Percentiles rank a stretch among this genome's conserved stretches.
Conservation (phyloP, 2,888 invertebrate species). For the Rhabditophanes sp. region DNA sequence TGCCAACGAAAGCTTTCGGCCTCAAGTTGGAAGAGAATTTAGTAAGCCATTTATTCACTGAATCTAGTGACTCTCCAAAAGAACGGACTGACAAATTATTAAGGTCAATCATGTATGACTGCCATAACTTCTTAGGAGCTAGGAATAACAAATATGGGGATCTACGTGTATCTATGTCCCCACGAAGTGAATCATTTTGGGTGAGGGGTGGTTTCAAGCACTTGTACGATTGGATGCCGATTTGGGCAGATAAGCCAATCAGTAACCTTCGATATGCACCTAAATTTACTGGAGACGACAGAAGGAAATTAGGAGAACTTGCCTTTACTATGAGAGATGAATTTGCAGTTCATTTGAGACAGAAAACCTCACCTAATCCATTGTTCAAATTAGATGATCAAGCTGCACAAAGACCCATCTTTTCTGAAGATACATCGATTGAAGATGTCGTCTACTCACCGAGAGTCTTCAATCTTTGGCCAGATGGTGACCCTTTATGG, state of each 20-base stretch:
- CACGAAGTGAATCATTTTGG: slow-evolving; percentile 39
- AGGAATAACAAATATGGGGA: no score
- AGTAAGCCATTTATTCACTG: slow-evolving; percentile 4
- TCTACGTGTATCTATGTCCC: slow-evolving; percentile 4
- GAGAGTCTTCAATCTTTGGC: slow-evolving; percentile 29
- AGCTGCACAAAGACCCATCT: slow-evolving; percentile 9
- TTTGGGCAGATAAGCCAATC: slow-evolving; percentile 10
- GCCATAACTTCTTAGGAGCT: no score
- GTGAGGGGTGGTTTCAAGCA: slow-evolving; percentile 34
- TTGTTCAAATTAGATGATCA: slow-evolving; percentile 3
- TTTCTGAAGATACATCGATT: slow-evolving; percentile 10
- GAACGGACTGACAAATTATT: no score
- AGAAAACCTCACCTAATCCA: slow-evolving; percentile 13
- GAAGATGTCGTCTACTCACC: slow-evolving; percentile 22
- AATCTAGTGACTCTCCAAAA: slow-evolving; percentile 3
- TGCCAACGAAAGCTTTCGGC: slow-evolving; percentile 7
- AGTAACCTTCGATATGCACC: slow-evolving; percentile 13
- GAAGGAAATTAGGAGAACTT: slow-evolving; percentile 36
- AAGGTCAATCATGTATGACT: no score
- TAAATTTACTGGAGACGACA: slow-evolving; percentile 36
- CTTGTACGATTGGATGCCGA: slow-evolving; percentile 24
- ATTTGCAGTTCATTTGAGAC: slow-evolving; percentile 23
- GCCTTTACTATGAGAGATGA: slow-evolving; percentile 36
- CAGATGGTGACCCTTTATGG: slow-evolving; percentile 34
- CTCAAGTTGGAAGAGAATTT: no score